Evolutionary conservation across 2,888 invertebrate species (phyloP).

Genomic region (Theristus sp.): DNA sequence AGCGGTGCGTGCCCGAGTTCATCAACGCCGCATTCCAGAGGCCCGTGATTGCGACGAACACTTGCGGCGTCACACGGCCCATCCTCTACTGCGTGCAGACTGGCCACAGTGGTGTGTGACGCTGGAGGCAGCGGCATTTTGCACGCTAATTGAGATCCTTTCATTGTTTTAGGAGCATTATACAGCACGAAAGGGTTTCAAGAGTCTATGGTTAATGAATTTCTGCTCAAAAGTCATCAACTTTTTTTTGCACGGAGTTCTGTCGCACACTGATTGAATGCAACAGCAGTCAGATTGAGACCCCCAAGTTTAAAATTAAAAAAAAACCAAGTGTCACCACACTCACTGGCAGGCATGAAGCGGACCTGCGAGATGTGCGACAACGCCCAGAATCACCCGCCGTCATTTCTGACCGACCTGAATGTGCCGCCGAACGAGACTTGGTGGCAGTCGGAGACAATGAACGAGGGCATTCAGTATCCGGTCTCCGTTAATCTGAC

Average conservation of each 20-base stretch:
- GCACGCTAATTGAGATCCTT: not conserved
- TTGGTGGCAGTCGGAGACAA: slow-evolving; percentile 96
- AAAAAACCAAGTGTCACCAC: slow-evolving; percentile 3
- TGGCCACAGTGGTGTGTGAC: slow-evolving; percentile 40
- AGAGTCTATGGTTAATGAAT: too few species aligned
- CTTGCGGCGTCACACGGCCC: slow-evolving; percentile 63
- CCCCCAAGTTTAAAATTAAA: too few species aligned
- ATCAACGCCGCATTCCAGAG: slow-evolving; percentile 83
- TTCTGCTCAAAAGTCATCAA: too few species aligned
- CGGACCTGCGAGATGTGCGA: slow-evolving; percentile 39
- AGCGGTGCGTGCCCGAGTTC: slow-evolving; percentile 87
- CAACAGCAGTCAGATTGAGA: too few species aligned
- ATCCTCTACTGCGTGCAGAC: slow-evolving; percentile 80
- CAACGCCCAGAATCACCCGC: slow-evolving; percentile 43
- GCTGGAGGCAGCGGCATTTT: slow-evolving; percentile 11
- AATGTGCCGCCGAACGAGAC: slow-evolving; percentile 73
- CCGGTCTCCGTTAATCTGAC: slow-evolving; percentile 82
- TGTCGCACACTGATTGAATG: too few species aligned
- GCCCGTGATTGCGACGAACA: slow-evolving; percentile 77
- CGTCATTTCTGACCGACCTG: slow-evolving; percentile 66
- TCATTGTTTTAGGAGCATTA: too few species aligned
- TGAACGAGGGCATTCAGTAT: slow-evolving; percentile 76
- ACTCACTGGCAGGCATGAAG: slow-evolving; percentile 3
- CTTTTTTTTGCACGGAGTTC: too few species aligned
- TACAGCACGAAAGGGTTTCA: too few species aligned